These are phyloP conservation scores for Drosophila anomelani DNA, from an alignment of 2,888 invertebrate genomes.

Conservation along the genomic window DNA sequence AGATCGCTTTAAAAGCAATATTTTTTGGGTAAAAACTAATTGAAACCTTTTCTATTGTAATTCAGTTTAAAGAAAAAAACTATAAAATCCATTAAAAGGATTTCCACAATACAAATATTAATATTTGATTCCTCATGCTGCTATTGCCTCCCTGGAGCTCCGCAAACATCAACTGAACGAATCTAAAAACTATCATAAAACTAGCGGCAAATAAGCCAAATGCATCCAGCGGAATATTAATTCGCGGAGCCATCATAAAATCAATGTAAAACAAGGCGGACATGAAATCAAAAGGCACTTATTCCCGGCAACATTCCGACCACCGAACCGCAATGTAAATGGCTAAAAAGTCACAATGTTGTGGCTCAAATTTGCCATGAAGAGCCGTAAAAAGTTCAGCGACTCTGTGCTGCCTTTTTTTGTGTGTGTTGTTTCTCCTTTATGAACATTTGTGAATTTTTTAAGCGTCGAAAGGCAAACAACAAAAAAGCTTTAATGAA, in stretches of 20 bases:
- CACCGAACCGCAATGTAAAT: conserved; percentile 18
- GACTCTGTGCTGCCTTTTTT: conserved; percentile 6
- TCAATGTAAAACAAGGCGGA: conserved; percentile 28
- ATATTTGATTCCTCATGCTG: background rate
- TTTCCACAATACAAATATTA: background rate
- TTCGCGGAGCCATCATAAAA: conserved; percentile 15
- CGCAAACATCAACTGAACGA: background rate
- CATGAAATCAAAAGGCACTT: conserved; percentile 45
- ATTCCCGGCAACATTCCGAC: conserved; percentile 5
- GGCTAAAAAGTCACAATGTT: conserved; percentile 46
- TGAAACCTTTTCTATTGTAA: too few species aligned
- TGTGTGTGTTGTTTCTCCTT: background rate
- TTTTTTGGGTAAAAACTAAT: background rate
- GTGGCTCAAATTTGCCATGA: conserved; percentile 27
- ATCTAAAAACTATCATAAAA: conserved; percentile 18
- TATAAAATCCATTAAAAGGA: background rate
- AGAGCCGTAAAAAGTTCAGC: conserved; percentile 36
- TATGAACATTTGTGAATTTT: conserved; percentile 32
- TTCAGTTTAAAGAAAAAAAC: too few species aligned
- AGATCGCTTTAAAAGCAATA: background rate
- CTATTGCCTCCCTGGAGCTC: background rate
- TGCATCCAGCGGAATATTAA: conserved; percentile 14
- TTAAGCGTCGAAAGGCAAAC: background rate
- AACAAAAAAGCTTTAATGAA: conserved; percentile 10
- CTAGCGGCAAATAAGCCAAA: conserved; percentile 5